phyloP scores from a whole-genome alignment of 2,797 vertebrate genomes.

The Geotrypetes seraphini region DNA sequence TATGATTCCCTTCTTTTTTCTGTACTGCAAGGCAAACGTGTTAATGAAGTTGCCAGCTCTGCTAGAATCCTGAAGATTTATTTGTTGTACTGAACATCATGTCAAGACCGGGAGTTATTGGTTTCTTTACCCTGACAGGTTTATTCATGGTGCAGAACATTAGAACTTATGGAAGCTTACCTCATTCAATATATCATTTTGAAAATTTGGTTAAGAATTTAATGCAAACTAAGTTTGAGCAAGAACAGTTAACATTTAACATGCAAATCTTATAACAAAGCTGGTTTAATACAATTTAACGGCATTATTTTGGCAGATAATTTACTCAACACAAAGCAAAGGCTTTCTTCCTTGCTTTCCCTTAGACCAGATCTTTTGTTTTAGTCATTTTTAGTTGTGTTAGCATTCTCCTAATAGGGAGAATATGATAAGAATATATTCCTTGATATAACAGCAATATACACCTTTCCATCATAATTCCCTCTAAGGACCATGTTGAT shows the following conservation, averaged over 20 bases:
- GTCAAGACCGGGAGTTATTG: constrained; percentile 29
- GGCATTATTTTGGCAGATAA: constrained; percentile 21
- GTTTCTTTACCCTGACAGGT: constrained; percentile 28
- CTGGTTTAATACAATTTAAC: too few species aligned
- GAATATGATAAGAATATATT: too few species aligned
- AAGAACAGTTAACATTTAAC: constrained; percentile 26
- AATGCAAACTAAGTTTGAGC: constrained; percentile 28
- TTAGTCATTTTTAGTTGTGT: too few species aligned
- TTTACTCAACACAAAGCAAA: constrained; percentile 2
- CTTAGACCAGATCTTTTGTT: too few species aligned
- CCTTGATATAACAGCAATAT: too few species aligned
- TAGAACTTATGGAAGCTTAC: constrained; percentile 12
- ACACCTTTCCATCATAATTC: too few species aligned
- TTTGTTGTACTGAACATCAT: constrained; percentile 33
- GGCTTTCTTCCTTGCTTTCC: too few species aligned
- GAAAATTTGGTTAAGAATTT: constrained; percentile 29
- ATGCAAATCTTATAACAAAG: constrained; percentile 25
- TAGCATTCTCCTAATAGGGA: too few species aligned
- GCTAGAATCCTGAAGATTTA: constrained; percentile 36
- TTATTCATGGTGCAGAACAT: constrained; percentile 29
- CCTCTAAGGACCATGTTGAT: too few species aligned
- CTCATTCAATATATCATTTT: constrained; percentile 27
- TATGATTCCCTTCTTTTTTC: constrained; percentile 37
- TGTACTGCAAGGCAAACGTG: constrained; percentile 18
- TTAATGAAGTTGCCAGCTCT: constrained; percentile 42